phyloP scores from a whole-genome alignment of 2,797 vertebrate genomes.

The Enteromius argenteus region DNA sequence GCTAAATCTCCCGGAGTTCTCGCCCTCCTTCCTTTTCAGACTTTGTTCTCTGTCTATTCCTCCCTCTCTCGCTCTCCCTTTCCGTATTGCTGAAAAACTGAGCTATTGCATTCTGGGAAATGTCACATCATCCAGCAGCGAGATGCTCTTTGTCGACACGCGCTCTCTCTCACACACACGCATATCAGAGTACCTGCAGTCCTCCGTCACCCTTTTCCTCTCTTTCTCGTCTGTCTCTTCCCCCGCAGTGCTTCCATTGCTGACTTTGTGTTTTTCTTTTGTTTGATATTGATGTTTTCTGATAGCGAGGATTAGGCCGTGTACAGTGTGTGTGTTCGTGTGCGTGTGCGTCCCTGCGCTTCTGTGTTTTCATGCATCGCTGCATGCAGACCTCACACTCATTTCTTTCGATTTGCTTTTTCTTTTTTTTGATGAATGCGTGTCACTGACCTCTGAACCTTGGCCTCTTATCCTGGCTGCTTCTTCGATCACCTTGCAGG shows the following conservation, averaged over 20 bases:
- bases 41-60: conserved; percentile 22
- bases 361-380: conserved; percentile 55
- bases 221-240: conserved; percentile 20
- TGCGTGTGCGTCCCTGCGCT: conserved; percentile 53
- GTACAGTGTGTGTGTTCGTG: conserved; percentile 42
- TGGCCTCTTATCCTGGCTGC: conserved; percentile 37
- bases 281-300: conserved; percentile 55
- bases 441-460: conserved; percentile 8
- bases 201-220: conserved; percentile 35
- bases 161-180: background rate
- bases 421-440: conserved; percentile 38
- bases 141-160: conserved; percentile 39
- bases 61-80: conserved; percentile 3
- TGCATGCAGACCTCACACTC: conserved; percentile 53
- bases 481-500: conserved; percentile 39
- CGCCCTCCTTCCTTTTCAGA: conserved; percentile 1
- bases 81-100: conserved; percentile 52
- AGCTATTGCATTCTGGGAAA: conserved; percentile 59
- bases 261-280: conserved; percentile 46
- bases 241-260: conserved; percentile 27
- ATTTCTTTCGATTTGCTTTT: conserved; percentile 38
- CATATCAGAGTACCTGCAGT: conserved; percentile 19
- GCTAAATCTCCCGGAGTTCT: conserved; percentile 11
- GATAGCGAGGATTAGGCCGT: conserved; percentile 36
- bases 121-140: conserved; percentile 49